Conservation (phyloP, 2,888 invertebrate species). For the Branchipolynoe longqiensis region DNA sequence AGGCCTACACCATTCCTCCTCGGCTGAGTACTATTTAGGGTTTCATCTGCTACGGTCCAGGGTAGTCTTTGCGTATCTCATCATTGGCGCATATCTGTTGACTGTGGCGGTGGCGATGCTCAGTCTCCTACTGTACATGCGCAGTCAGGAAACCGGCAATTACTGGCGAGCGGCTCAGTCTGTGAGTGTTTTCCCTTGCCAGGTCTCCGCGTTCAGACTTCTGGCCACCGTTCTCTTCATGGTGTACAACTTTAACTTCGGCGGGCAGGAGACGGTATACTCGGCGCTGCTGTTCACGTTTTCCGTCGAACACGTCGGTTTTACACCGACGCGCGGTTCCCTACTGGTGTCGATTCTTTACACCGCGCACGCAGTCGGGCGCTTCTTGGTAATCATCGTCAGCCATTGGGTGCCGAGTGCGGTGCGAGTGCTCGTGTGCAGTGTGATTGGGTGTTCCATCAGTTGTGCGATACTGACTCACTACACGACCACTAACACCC, state of each 20-base stretch:
- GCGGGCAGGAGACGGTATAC: slow-evolving; percentile 53
- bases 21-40: too few species aligned
- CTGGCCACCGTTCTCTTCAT: slow-evolving; percentile 44
- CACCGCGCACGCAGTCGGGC: slow-evolving; percentile 9
- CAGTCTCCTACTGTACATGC: slow-evolving; percentile 19
- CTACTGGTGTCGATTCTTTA: slow-evolving; percentile 48
- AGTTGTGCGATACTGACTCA: background rate
- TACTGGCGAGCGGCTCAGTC: slow-evolving; percentile 9
- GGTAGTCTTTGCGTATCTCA: slow-evolving; percentile 43
- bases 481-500: slow-evolving; percentile 17
- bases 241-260: slow-evolving; percentile 14
- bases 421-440: slow-evolving; percentile 2
- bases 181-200: background rate
- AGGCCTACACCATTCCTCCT: background rate
- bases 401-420: slow-evolving; percentile 42
- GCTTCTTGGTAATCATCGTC: slow-evolving; percentile 26
- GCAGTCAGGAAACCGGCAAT: background rate
- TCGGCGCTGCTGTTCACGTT: slow-evolving; percentile 53
- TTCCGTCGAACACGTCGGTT: slow-evolving; percentile 23
- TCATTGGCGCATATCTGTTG: slow-evolving; percentile 40
- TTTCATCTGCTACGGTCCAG: background rate
- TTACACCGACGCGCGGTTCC: background rate
- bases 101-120: slow-evolving; percentile 7
- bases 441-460: background rate
- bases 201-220: slow-evolving; percentile 1